A percentile compares a stretch with the other conserved stretches of the same genome.
Conservation (phyloP, 1,140 invertebrate species). For the Drosophila bifasciata region DNA sequence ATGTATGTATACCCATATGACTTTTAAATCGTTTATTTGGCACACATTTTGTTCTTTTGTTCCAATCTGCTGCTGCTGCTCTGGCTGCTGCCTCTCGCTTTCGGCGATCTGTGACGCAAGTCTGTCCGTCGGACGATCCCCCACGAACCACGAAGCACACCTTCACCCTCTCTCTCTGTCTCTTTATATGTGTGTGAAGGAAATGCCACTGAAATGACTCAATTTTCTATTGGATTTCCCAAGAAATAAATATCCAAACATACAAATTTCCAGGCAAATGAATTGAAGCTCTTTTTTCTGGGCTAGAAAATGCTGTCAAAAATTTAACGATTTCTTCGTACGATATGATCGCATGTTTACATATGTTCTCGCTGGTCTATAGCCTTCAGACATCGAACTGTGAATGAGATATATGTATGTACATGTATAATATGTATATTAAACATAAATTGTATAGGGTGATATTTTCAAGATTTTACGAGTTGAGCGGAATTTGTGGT, state of each 20-base stretch:
- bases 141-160: neutral
- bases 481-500: constrained; percentile 55
- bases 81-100: no score
- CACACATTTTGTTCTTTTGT: constrained; percentile 69
- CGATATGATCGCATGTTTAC: constrained; percentile 5
- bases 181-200: neutral
- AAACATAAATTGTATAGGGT: constrained; percentile 32
- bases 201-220: constrained; percentile 36
- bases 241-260: constrained; percentile 14
- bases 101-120: constrained; percentile 71
- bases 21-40: constrained; percentile 67
- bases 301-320: constrained; percentile 28
- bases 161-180: neutral
- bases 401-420: constrained; percentile 33
- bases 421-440: constrained; percentile 22
- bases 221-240: constrained; percentile 49
- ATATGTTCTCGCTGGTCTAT: constrained; percentile 41
- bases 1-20: neutral
- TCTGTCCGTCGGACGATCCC: constrained; percentile 6
- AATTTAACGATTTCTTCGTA: neutral
- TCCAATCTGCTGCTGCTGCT: constrained; percentile 1
- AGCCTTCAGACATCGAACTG: constrained; percentile 68
- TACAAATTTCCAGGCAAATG: constrained; percentile 26
- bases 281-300: constrained; percentile 16
- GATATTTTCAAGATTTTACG: constrained; percentile 68